phyloP scores from a whole-genome alignment of 2,113 vertebrate species.

The Cynoglossus semilaevis region DNA sequence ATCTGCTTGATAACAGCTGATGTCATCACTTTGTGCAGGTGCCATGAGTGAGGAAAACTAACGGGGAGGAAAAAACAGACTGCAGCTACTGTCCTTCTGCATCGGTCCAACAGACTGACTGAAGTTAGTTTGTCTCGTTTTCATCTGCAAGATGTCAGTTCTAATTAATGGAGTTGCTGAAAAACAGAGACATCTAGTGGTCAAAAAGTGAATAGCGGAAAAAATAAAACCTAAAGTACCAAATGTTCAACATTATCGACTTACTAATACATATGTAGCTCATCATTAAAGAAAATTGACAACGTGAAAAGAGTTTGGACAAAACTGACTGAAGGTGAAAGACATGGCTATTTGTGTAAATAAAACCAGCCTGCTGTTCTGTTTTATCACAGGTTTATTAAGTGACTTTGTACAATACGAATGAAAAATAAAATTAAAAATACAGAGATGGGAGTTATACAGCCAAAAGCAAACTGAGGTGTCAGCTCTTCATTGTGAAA shows the following conservation, averaged over 20 bases:
- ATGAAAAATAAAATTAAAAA: slow-evolving; percentile 88
- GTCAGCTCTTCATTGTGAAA: slow-evolving; percentile 72
- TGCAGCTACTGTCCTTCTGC: background rate
- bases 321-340: too few species aligned
- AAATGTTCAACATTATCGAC: too few species aligned
- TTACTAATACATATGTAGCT: too few species aligned
- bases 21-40: slow-evolving; percentile 29
- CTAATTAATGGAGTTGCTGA: fast-evolving
- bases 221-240: too few species aligned
- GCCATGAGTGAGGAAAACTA: background rate
- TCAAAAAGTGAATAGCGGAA: background rate
- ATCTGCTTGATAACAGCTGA: slow-evolving; percentile 24
- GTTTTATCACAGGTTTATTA: slow-evolving; percentile 98
- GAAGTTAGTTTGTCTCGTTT: background rate
- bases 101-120: background rate
- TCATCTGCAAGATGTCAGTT: background rate
- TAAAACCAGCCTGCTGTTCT: slow-evolving; percentile 28
- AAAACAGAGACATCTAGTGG: slow-evolving; percentile 28
- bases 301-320: too few species aligned
- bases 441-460: slow-evolving; percentile 87
- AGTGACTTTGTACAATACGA: slow-evolving; percentile 99
- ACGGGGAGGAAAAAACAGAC: background rate
- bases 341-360: background rate
- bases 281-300: too few species aligned
- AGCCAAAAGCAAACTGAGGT: slow-evolving; percentile 89